Evolutionary conservation across 2,113 vertebrate genomes (phyloP).

Genomic region (Lycocorax pyrrhopterus): DNA sequence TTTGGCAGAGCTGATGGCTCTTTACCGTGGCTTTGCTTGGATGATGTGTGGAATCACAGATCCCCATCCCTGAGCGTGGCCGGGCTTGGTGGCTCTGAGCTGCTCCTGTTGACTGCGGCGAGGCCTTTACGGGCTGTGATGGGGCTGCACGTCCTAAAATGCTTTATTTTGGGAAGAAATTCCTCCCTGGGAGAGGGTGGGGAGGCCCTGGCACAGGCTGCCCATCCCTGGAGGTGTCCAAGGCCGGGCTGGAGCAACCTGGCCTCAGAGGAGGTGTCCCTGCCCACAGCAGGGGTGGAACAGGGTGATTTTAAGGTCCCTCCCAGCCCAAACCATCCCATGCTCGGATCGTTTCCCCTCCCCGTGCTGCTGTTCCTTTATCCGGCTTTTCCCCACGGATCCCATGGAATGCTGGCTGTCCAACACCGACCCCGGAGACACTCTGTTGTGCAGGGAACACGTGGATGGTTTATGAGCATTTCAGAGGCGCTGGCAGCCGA

Average conservation of each 20-base stretch:
- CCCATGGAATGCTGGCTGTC: accelerated
- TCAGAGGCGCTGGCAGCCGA: background rate
- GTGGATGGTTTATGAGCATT: background rate
- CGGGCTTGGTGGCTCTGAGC: background rate
- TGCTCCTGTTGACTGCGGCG: accelerated
- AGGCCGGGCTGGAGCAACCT: background rate
- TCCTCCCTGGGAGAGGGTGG: background rate
- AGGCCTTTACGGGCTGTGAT: background rate
- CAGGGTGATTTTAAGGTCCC: background rate
- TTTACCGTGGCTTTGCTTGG: accelerated
- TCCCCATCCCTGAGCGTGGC: accelerated
- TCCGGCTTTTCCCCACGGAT: accelerated
- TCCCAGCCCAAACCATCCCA: background rate
- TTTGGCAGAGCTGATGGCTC: background rate
- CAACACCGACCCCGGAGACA: background rate
- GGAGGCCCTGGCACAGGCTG: background rate
- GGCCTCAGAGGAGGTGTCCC: accelerated
- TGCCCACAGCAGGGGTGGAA: background rate
- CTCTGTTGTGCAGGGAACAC: accelerated
- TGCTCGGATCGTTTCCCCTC: accelerated
- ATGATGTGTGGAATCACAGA: accelerated
- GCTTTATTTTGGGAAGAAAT: background rate
- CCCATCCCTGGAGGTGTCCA: background rate
- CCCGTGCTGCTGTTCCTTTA: background rate
- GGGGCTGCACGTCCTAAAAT: accelerated